Base-by-base conservation (phyloP, 2,888 invertebrate species). In the Conchocele bisecta region DNA sequence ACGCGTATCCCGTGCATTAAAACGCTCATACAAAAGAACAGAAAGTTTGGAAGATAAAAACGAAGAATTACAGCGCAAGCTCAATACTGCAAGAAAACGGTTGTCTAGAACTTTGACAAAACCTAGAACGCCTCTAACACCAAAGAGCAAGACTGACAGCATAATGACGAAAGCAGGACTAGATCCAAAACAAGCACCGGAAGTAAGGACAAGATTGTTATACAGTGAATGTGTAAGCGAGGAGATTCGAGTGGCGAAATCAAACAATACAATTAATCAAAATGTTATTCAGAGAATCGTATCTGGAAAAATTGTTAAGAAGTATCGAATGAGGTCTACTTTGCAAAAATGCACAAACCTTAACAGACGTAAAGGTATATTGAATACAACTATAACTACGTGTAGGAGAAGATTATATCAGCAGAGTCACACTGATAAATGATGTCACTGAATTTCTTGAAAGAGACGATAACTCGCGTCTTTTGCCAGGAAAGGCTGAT, bases 401-500 rank as follows among this genome's bases (percentile, higher is more conserved):
- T 7, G 6, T 9, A 37, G 44, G 44, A 28, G 50, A 22, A 51
- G 53, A 63, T 4, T 51, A 4, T 20, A 6, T 41, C 33, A 51
- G 20, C 53, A 5, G 3, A 41, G 20, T 31, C 15, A 13, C n/a
- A 26, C 22, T 53, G 4, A 6, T 20, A 31, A 22, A 51, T 20
- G 17, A n/a, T 11, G 33, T 51, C 9, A 29, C n/a, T n/a, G n/a
- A n/a, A n/a, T 75, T 71, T 61, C 20, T 71, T n/a, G 54, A 71
- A 44, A 54, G 71, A 57, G 75, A 67, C 35, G 68, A 67, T 51
- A 73, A 68, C 39, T 68, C 66, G 11, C 28, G 57, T 17, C 31
- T 57, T 13, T 24, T 64, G n/a, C 73, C 64, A 5, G 70, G 66
- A 15, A 67, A 77, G 35, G 61, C 37, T 24, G 65, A 76, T 57